phyloP scores from a whole-genome alignment of 2,797 vertebrate species.

The Pseudochirops corinnae region DNA sequence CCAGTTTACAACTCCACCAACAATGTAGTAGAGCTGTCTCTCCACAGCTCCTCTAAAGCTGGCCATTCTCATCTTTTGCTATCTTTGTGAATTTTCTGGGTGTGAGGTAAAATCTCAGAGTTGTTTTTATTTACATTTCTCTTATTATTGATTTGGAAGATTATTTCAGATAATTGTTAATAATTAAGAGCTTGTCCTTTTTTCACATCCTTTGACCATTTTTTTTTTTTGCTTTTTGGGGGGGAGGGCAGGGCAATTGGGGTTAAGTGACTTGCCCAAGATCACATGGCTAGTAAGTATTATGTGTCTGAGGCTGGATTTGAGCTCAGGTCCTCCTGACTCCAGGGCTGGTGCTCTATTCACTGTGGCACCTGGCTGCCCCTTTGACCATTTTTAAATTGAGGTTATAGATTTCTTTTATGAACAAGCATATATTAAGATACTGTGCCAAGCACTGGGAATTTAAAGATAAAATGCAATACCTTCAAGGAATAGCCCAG shows the following conservation, averaged over 20 bases:
- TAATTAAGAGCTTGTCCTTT: neutral
- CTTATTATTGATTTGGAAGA: neutral
- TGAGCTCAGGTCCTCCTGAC: too few species aligned
- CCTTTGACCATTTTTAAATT: neutral
- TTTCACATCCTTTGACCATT: neutral
- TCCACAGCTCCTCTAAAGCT: neutral
- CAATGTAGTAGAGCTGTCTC: neutral
- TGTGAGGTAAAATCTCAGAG: neutral
- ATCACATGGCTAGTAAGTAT: too few species aligned
- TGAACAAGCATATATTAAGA: neutral
- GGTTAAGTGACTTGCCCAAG: too few species aligned
- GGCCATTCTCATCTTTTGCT: neutral
- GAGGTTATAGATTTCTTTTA: neutral
- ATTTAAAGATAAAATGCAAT: neutral
- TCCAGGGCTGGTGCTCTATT: too few species aligned
- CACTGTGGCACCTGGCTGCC: too few species aligned
- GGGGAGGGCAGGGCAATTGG: too few species aligned
- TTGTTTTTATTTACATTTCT: neutral
- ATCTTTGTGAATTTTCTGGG: neutral
- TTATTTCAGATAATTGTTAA: neutral
- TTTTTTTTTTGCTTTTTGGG: too few species aligned
- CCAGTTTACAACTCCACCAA: neutral
- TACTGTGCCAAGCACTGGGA: neutral
- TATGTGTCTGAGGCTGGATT: too few species aligned
- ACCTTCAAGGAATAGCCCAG: neutral